These are phyloP conservation scores for Orthosia incerta DNA, from an alignment of 2,888 invertebrate species.

Conservation along the genomic window DNA sequence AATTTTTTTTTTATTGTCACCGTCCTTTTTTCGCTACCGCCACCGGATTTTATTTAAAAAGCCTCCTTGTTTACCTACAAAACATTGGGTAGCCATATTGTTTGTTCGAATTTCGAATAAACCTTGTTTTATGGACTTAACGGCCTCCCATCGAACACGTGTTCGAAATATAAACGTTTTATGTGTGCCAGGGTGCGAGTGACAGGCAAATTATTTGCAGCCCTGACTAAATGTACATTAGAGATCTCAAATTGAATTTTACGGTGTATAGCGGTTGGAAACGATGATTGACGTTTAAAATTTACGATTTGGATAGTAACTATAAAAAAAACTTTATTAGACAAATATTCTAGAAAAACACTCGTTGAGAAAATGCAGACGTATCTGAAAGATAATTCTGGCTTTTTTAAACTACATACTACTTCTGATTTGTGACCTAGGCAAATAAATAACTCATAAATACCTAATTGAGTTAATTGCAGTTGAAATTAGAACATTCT, in stretches of 20 bases:
- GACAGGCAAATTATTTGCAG: constrained; percentile 45
- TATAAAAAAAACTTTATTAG: too few relatives aligned
- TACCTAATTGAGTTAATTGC: background rate
- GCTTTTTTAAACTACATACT: background rate
- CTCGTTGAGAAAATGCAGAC: too few relatives aligned
- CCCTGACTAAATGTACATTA: constrained; percentile 23
- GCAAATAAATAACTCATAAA: background rate
- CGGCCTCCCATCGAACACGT: constrained; percentile 25
- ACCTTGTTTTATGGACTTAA: constrained; percentile 35
- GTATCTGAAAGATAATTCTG: too few relatives aligned
- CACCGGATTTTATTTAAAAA: constrained; percentile 22
- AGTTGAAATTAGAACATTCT: background rate
- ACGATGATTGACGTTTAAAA: background rate
- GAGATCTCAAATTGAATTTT: constrained; percentile 13
- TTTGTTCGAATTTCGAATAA: constrained; percentile 13
- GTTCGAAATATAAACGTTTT: constrained; percentile 53
- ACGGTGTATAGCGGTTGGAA: background rate
- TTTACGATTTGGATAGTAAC: background rate
- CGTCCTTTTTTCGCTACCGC: background rate
- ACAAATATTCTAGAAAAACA: too few relatives aligned
- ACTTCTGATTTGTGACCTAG: background rate
- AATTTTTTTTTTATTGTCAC: constrained; percentile 2
- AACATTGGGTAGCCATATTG: constrained; percentile 21
- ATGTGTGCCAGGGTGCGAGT: constrained; percentile 15
- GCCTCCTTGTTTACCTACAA: constrained; percentile 21